Evolutionary conservation across 1,140 invertebrate species (phyloP).

Genomic region (Arctopsyche grandis): DNA sequence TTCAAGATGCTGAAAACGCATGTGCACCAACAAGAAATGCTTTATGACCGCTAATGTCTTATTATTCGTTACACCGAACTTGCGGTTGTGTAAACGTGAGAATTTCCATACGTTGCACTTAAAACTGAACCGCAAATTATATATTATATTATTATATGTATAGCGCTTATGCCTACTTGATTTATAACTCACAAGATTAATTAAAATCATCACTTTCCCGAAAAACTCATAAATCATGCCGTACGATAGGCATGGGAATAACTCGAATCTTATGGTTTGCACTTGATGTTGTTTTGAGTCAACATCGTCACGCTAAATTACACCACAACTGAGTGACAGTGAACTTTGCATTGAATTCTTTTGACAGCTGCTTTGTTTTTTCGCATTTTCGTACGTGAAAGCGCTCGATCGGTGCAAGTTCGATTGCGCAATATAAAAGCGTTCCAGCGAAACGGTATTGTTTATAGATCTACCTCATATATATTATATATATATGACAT

Average conservation of each 20-base stretch:
- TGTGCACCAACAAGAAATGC: too few species aligned
- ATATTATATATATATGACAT: not conserved
- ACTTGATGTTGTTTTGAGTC: not conserved
- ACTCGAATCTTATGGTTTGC: not conserved
- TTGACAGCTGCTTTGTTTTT: not conserved
- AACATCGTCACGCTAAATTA: not conserved
- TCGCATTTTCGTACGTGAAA: not conserved
- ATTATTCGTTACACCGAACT: too few species aligned
- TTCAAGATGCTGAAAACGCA: too few species aligned
- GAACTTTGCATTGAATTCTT: not conserved
- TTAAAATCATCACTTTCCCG: conserved; percentile 37
- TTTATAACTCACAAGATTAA: conserved; percentile 23
- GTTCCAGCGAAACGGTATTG: not conserved
- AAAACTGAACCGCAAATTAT: too few species aligned
- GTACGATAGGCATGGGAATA: not conserved
- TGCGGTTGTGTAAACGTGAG: too few species aligned
- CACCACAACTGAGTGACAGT: not conserved
- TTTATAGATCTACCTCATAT: not conserved
- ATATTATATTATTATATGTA: too few species aligned
- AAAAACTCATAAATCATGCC: conserved; percentile 30
- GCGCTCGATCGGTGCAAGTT: not conserved
- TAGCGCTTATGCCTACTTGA: not conserved
- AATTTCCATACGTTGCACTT: too few species aligned
- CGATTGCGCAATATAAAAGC: not conserved
- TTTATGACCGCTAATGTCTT: too few species aligned